These are phyloP conservation scores for Ophion ventricosus DNA, from an alignment of 2,888 invertebrate genomes.

Conservation along the genomic window DNA sequence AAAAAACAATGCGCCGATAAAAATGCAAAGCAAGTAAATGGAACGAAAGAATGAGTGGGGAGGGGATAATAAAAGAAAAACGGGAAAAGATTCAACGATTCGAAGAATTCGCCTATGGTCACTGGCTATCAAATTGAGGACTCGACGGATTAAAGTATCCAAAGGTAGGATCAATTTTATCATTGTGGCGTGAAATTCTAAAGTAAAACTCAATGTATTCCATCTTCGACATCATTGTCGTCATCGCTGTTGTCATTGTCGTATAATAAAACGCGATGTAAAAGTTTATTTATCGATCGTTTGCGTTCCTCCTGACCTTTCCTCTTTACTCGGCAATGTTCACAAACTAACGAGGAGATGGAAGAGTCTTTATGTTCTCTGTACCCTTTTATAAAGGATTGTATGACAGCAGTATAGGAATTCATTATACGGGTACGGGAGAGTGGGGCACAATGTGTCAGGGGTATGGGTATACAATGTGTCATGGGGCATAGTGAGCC, in stretches of 20 bases:
- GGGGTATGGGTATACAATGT: too few relatives aligned
- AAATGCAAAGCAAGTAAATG: conserved; percentile 37
- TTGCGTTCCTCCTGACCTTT: conserved; percentile 62
- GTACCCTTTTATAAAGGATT: not conserved
- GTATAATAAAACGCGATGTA: conserved; percentile 14
- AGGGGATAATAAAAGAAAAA: conserved; percentile 22
- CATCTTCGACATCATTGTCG: conserved; percentile 21
- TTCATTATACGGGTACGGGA: not conserved
- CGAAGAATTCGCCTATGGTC: conserved; percentile 23
- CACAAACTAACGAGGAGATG: conserved; percentile 29
- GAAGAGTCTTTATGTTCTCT: conserved; percentile 16
- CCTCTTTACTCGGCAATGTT: conserved; percentile 29
- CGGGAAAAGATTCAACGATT: not conserved
- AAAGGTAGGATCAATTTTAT: conserved; percentile 26
- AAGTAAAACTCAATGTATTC: conserved; percentile 35
- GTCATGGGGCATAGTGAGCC: too few relatives aligned
- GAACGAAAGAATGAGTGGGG: conserved; percentile 16
- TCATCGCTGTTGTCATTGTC: not conserved
- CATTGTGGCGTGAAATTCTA: conserved; percentile 49
- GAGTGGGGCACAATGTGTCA: too few relatives aligned
- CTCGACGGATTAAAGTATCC: conserved; percentile 17
- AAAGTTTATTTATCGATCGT: conserved; percentile 52
- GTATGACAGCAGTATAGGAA: not conserved
- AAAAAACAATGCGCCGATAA: conserved; percentile 4
- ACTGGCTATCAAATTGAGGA: conserved; percentile 36